Evolutionary conservation across 2,888 invertebrate genomes (phyloP), one percentile per base, ranked within the genome.

Genomic region (Seira ritae): DNA sequence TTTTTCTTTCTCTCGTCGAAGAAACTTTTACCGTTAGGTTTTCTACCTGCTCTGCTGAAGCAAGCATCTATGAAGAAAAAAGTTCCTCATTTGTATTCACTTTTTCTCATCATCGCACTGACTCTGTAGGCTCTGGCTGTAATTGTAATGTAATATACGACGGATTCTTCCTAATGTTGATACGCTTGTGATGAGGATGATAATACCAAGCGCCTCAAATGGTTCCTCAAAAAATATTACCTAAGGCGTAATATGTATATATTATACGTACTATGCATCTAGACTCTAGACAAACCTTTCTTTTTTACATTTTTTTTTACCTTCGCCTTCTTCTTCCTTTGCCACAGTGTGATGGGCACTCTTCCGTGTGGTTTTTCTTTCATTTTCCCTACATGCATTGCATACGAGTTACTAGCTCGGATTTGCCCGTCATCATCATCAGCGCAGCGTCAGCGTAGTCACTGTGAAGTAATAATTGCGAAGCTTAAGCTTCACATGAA

Each of bases 341-440:
- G 22, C 62, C 62, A 62, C 55, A 55, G 55, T 17, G 17, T 62
- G 20, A 62, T 68, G 60, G 75, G 55, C 31, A 76, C 75, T 76
- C 75, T 76, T 76, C 75, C 75, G 75, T 76, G 37, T 67, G 68
- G 15, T 76, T 76, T 66, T 75, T 76, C 67, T 50, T 62, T 74
- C 37, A 37, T 68, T 76, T 62, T 62, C 62, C 50, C 50, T 50
- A 15, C 50, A n/a, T 50, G 50, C 15, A 12, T 42, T 42, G 42
- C n/a, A n/a, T n/a, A n/a, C n/a, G n/a, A n/a, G n/a, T 31, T 31
- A 2, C 8, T 31, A 4, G 31, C 31, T 8, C 2, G 31, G 31
- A 31, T 31, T 31, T 31, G 31, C 31, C 31, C 31, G 8, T 31
- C 31, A 31, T 31, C n/a, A n/a, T n/a, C n/a, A n/a, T n/a, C n/a